These are phyloP conservation scores for Drosophila athabasca DNA, from an alignment of 1,140 invertebrate genomes.

Conservation along the genomic window DNA sequence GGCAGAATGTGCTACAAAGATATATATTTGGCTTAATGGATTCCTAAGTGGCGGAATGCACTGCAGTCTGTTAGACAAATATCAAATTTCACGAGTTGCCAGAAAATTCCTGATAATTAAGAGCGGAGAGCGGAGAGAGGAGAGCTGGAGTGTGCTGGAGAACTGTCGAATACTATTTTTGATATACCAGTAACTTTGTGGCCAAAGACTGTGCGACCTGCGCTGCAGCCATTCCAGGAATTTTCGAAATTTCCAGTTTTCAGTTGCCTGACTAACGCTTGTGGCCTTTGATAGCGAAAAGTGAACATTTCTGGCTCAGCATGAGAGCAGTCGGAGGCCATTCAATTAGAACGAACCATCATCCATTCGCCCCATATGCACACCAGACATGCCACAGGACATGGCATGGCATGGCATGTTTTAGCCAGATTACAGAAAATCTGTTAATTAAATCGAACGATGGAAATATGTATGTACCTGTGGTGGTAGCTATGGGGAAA, in stretches of 20 bases:
- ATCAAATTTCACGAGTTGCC: constrained; percentile 8
- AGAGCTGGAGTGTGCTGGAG: not conserved
- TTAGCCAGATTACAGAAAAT: too few relatives aligned
- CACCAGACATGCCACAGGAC: too few relatives aligned
- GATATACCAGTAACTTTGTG: not conserved
- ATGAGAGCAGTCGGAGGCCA: constrained; percentile 18
- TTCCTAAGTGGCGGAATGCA: constrained; percentile 50
- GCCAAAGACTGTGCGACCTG: not conserved
- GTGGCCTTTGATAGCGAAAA: constrained; percentile 4
- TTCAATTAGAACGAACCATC: not conserved
- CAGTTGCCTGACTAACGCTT: not conserved
- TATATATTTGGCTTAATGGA: constrained; percentile 52
- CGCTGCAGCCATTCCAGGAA: not conserved
- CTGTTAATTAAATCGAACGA: too few relatives aligned
- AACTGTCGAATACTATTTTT: not conserved
- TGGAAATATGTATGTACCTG: too few relatives aligned
- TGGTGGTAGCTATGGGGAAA: too few relatives aligned
- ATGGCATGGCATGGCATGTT: too few relatives aligned
- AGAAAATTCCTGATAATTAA: constrained; percentile 17
- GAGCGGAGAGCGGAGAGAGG: not conserved
- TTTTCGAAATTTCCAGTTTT: constrained; percentile 3
- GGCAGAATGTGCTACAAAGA: not conserved
- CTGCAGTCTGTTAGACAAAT: constrained; percentile 19
- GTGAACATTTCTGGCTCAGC: constrained; percentile 6
- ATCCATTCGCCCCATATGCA: too few relatives aligned